phyloP scores from a whole-genome alignment of 2,797 vertebrate species.

The Fringilla coelebs region DNA sequence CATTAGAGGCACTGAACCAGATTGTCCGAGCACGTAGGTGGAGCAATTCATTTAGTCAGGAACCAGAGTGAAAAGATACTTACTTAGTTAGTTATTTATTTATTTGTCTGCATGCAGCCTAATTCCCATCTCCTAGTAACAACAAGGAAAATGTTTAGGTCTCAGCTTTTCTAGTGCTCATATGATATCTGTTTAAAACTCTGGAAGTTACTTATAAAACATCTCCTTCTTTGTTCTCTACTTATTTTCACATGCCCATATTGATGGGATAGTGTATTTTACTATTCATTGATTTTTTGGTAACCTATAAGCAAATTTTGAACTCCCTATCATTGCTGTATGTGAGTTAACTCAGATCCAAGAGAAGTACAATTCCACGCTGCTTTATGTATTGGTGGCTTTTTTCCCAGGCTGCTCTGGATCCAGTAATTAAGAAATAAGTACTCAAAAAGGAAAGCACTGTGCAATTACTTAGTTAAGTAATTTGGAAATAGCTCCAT shows the following conservation, averaged over 20 bases:
- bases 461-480: neutral
- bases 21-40: neutral
- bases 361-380: neutral
- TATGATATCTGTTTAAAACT: neutral
- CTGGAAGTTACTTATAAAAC: neutral
- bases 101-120: neutral
- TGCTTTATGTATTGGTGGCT: neutral
- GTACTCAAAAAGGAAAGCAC: neutral
- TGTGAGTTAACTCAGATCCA: neutral
- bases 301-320: neutral
- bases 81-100: neutral
- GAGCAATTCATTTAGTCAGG: neutral
- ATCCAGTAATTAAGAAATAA: neutral
- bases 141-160: neutral
- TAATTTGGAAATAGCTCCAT: neutral
- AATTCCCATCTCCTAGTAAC: neutral
- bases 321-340: rapidly evolving
- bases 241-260: neutral
- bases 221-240: neutral
- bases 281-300: neutral
- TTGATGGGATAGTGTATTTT: neutral
- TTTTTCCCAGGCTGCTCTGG: neutral
- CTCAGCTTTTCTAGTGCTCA: neutral
- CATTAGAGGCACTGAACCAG: neutral
- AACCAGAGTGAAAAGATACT: neutral